Evolutionary conservation across 2,113 vertebrate species (phyloP), one percentile per base, ranked within the genome.

Genomic region (Toxotes jaculatrix): DNA sequence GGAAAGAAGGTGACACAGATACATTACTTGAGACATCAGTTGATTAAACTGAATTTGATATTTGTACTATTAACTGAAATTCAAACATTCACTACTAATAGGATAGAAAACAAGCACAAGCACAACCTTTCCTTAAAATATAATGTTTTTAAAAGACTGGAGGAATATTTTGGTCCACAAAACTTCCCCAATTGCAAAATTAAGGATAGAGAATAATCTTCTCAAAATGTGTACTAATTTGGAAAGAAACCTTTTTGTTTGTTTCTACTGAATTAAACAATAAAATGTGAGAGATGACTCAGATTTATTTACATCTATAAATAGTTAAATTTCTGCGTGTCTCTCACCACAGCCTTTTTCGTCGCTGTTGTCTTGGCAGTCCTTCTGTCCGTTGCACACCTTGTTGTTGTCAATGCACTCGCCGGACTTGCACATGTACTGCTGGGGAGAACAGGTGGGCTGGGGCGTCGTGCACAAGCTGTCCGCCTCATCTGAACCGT

Each of bases 331-430:
- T 53, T 57, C 4, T 4, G 23, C 7, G 4, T 55, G 19, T 31
- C 14, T 84, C 97, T 97, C 95, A 98, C 97, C 93, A 10, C 97
- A 98, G 79, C 97, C 96, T 82, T 96, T 96, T 70, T 98, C 97
- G 13, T 98, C 97, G 43, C 96, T 98, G 95, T 96, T 94, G 86
- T 98, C 97, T 62, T 88, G 92, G 94, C 97, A 98, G 91, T 98
- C 97, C 71, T 95, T 96, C 84, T 96, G 92, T 76, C 95, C 91
- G 81, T 98, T 96, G 93, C 97, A 98, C 8, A 98, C 97, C 89
- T 96, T 96, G 76, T 55, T 92, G 61, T 78, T 59, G 45, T 97
- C 96, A 57, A 98, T 96, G 67, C 97, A 98, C 83, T 97, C 95
- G 38, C 97, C 97, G 49, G 95, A 97, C 83, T 90, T 94, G 93